These are phyloP conservation scores for Meliscaeva auricollis DNA, from an alignment of 2,888 invertebrate genomes.

Conservation along the genomic window DNA sequence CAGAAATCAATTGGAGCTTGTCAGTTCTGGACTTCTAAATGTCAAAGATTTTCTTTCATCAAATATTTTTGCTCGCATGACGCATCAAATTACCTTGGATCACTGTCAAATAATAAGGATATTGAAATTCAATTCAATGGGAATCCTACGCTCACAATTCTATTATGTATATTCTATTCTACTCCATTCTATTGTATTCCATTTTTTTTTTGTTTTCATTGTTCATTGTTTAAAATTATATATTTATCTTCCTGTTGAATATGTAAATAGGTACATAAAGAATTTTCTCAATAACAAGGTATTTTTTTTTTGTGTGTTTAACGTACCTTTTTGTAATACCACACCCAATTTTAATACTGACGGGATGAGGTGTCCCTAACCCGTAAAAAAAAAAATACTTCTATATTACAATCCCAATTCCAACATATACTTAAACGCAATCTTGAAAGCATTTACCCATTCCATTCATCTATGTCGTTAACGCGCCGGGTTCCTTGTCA, in stretches of 20 bases:
- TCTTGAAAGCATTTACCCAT: slow-evolving; percentile 34
- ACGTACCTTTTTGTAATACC: slow-evolving; percentile 24
- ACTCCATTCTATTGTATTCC: no score
- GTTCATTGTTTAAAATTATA: background rate
- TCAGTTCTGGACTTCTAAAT: no score
- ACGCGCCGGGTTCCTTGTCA: slow-evolving; percentile 8
- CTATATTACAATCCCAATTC: slow-evolving; percentile 64
- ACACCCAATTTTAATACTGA: slow-evolving; percentile 50
- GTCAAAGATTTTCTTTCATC: no score
- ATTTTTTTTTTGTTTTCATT: no score
- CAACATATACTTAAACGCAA: slow-evolving; percentile 50
- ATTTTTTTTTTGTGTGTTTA: slow-evolving; percentile 2
- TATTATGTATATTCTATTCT: no score
- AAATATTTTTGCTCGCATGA: background rate
- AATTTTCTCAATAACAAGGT: background rate
- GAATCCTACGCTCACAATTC: background rate
- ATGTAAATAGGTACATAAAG: background rate
- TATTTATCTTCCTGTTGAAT: slow-evolving; percentile 28
- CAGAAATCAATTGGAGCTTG: no score
- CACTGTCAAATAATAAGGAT: background rate
- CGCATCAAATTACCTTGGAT: background rate
- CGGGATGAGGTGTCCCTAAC: background rate
- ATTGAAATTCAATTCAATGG: background rate
- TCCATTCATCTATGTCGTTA: slow-evolving; percentile 35
- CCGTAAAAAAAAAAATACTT: slow-evolving; percentile 22